A percentile compares a stretch with the other conserved stretches of the same genome.
Evolutionary conservation across 2,113 vertebrate genomes (phyloP).

Genomic region (Sebastes schlegelii): DNA sequence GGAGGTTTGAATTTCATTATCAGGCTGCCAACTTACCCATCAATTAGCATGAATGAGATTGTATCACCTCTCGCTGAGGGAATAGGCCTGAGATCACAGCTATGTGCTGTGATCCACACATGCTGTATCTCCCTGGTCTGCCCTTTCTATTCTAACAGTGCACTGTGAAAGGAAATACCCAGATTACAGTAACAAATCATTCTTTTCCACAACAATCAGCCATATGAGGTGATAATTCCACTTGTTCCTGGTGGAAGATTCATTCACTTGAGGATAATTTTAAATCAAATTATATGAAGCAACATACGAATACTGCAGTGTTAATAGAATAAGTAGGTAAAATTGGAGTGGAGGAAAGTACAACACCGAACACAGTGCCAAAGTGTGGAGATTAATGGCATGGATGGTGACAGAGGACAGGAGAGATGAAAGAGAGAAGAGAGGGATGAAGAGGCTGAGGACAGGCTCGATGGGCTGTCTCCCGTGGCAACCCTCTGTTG

Average conservation of each 20-base stretch:
- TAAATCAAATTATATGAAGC: background rate
- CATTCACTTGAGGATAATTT: background rate
- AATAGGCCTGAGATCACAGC: slow-evolving; percentile 20
- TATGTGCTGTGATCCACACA: background rate
- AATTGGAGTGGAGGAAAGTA: background rate
- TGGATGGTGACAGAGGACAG: slow-evolving; percentile 44
- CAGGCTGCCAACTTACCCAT: slow-evolving; percentile 31
- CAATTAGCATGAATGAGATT: slow-evolving; percentile 46
- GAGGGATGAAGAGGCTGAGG: slow-evolving; percentile 64
- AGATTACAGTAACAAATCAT: background rate
- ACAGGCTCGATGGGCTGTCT: slow-evolving; percentile 64
- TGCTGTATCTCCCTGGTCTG: background rate
- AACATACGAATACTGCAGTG: background rate
- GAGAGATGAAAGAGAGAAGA: slow-evolving; percentile 67
- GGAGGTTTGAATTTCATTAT: slow-evolving; percentile 60
- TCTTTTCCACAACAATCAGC: background rate
- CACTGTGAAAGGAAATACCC: background rate
- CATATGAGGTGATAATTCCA: background rate
- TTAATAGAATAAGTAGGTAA: background rate
- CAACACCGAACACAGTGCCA: background rate
- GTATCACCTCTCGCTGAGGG: slow-evolving; percentile 35
- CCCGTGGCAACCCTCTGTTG: slow-evolving; percentile 74
- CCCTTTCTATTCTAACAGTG: background rate
- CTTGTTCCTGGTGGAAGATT: background rate
- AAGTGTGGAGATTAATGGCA: slow-evolving; percentile 41